phyloP scores from a whole-genome alignment of 2,113 vertebrate species.

The Carassius gibelio region DNA sequence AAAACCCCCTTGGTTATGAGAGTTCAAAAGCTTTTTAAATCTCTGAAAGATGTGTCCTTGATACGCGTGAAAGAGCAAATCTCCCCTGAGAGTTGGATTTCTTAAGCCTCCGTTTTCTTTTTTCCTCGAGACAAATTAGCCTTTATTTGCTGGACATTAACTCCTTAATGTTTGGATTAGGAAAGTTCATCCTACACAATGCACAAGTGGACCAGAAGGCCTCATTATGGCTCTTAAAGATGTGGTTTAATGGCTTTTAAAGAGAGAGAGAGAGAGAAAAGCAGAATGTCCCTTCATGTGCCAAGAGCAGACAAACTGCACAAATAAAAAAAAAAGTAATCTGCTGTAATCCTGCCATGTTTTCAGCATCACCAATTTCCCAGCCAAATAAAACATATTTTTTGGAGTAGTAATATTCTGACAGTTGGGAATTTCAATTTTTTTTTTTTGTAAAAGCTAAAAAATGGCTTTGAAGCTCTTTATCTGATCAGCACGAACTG shows the following conservation, averaged over 20 bases:
- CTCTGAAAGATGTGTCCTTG: not conserved
- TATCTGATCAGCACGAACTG: slow-evolving; percentile 17
- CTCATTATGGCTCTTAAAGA: slow-evolving; percentile 15
- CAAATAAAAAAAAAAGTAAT: not conserved
- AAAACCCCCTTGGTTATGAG: not conserved
- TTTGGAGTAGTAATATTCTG: not conserved
- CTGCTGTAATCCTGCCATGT: not conserved
- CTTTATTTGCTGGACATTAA: not conserved
- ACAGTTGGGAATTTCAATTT: not conserved
- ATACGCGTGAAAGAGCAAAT: not conserved
- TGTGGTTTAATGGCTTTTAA: slow-evolving; percentile 8
- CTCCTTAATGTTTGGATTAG: slow-evolving; percentile 11
- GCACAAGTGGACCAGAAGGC: not conserved
- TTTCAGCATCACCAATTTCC: not conserved
- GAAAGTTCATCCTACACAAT: not conserved
- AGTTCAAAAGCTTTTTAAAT: not conserved
- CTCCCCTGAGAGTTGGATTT: not conserved
- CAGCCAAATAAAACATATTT: slow-evolving; percentile 35
- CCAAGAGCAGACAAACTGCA: slow-evolving; percentile 18
- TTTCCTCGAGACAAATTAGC: not conserved
- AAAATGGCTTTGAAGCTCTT: not conserved
- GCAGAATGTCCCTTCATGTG: not conserved
- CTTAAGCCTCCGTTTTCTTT: not conserved
- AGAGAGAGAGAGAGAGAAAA: not conserved
- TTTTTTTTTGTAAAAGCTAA: not conserved